A percentile compares a stretch with the other conserved stretches of the same genome.
phyloP scores from a whole-genome alignment of 2,888 invertebrate species.

The Sycophila texana region DNA sequence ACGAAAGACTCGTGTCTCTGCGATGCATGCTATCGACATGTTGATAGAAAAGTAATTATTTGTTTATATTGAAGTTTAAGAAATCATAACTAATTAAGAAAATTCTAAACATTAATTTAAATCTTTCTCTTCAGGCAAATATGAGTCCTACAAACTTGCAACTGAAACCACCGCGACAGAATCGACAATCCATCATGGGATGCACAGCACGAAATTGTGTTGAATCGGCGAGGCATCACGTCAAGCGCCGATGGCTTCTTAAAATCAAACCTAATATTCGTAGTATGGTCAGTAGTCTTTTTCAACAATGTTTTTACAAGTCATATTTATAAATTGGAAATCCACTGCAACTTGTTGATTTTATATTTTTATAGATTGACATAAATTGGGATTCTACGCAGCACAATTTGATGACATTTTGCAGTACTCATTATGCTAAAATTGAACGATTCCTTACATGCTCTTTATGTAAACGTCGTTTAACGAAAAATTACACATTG shows the following conservation, averaged over 20 bases:
- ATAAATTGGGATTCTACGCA: conserved; percentile 75
- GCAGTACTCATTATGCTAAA: conserved; percentile 83
- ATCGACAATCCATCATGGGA: conserved; percentile 71
- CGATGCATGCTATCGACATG: conserved; percentile 91
- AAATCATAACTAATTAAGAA: background rate
- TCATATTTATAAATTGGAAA: too few relatives aligned
- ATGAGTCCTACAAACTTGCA: conserved; percentile 72
- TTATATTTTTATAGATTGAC: conserved; percentile 68
- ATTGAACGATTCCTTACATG: conserved; percentile 87
- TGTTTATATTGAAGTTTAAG: background rate
- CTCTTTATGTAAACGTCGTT: conserved; percentile 85
- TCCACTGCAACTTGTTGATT: background rate
- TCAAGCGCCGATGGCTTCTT: conserved; percentile 74
- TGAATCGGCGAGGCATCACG: conserved; percentile 72
- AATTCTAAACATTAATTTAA: background rate
- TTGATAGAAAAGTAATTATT: conserved; percentile 83
- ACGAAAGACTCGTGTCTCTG: conserved; percentile 91
- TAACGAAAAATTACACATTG: conserved; percentile 87
- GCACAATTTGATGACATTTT: conserved; percentile 62
- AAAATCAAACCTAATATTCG: conserved; percentile 72
- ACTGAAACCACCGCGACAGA: conserved; percentile 71
- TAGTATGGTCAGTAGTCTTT: conserved; percentile 65
- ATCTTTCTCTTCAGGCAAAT: conserved; percentile 66
- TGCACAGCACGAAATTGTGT: conserved; percentile 72
- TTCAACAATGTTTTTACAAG: background rate